Evolutionary conservation across 2,797 vertebrate genomes (phyloP).

Genomic region (Manis javanica): DNA sequence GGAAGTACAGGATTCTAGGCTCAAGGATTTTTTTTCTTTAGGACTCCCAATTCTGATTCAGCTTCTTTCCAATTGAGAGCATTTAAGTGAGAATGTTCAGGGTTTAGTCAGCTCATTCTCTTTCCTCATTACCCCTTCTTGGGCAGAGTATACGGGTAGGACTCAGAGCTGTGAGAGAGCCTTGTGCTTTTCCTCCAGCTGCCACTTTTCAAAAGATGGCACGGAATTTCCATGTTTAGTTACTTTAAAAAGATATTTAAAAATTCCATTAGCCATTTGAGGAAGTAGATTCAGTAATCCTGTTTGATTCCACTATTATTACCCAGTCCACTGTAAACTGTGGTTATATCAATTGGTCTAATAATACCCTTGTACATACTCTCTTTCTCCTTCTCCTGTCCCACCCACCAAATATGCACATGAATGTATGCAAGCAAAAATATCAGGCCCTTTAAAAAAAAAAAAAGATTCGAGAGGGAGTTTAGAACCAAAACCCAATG

Average conservation of each 20-base stretch:
- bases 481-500: background rate
- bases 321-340: background rate
- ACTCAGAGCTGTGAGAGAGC: background rate
- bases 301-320: background rate
- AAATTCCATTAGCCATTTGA: background rate
- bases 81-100: background rate
- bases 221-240: background rate
- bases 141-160: background rate
- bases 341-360: background rate
- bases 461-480: background rate
- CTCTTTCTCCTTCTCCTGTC: background rate
- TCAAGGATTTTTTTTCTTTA: background rate
- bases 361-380: background rate
- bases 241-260: background rate
- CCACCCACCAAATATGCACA: background rate
- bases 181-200: background rate
- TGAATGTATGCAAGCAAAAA: background rate
- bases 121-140: background rate
- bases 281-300: background rate
- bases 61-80: background rate
- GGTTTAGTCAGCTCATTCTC: background rate
- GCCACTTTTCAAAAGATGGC: background rate
- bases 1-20: background rate
- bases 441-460: slow-evolving; percentile 11
- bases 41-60: background rate